Conservation (phyloP, 1,140 invertebrate genomes). For the Aphis gossypii region DNA sequence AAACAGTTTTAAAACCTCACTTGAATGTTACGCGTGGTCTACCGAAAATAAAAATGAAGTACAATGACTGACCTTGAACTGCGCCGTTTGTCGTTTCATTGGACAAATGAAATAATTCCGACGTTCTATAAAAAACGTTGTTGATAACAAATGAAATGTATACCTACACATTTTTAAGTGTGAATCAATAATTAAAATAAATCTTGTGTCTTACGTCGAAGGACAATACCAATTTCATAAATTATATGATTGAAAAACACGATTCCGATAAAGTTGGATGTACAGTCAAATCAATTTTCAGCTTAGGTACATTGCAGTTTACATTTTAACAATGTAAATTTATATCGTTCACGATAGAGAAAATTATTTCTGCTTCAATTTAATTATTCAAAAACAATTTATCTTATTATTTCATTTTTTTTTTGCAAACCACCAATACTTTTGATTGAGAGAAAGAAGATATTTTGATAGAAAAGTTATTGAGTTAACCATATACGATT, state of each 20-base stretch:
- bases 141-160: background rate
- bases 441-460: background rate
- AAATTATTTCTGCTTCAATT: background rate
- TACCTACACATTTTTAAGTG: background rate
- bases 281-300: background rate
- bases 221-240: background rate
- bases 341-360: background rate
- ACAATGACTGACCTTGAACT: constrained; percentile 13
- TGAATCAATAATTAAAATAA: background rate
- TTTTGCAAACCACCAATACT: background rate
- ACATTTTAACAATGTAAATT: background rate
- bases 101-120: background rate
- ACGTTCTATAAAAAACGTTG: background rate
- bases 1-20: background rate
- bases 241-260: background rate
- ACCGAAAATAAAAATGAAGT: background rate
- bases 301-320: background rate
- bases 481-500: background rate
- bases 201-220: background rate
- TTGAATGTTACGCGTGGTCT: background rate
- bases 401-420: background rate
- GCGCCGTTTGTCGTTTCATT: background rate
- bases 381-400: background rate
- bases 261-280: background rate
- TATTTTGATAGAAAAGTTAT: background rate